Percentiles rank a stretch among this genome's conserved stretches.
phyloP scores from a whole-genome alignment of 2,888 invertebrate species.

The Mactromeris polynyma region DNA sequence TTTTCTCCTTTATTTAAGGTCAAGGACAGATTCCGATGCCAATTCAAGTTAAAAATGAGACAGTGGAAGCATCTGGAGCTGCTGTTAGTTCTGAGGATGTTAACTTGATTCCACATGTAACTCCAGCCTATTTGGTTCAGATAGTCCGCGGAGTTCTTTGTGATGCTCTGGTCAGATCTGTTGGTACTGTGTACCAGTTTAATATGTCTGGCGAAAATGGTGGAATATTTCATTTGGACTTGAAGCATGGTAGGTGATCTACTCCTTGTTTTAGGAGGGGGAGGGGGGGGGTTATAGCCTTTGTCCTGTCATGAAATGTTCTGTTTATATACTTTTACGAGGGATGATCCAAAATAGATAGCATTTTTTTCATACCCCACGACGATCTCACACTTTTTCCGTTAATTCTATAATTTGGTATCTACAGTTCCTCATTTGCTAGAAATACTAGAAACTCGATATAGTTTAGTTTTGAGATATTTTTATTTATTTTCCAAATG shows the following conservation, averaged over 20 bases:
- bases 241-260: conserved; percentile 81
- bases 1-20: conserved; percentile 18
- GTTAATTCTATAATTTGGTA: too few relatives aligned
- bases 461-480: too few relatives aligned
- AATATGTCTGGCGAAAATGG: conserved; percentile 79
- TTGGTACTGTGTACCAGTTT: conserved; percentile 83
- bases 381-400: too few relatives aligned
- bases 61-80: conserved; percentile 54
- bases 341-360: too few relatives aligned
- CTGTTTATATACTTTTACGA: too few relatives aligned
- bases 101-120: conserved; percentile 42
- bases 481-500: too few relatives aligned
- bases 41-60: conserved; percentile 18
- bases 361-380: too few relatives aligned
- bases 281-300: not conserved
- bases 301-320: not conserved
- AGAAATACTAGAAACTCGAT: too few relatives aligned
- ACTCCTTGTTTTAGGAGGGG: too few relatives aligned
- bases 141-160: conserved; percentile 74
- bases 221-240: conserved; percentile 84
- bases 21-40: conserved; percentile 4
- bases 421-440: too few relatives aligned
- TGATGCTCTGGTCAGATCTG: conserved; percentile 80
- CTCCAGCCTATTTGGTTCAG: conserved; percentile 70
- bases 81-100: conserved; percentile 63